Base-by-base conservation (phyloP, 2,888 invertebrate genomes). In the Xylophagus ater region DNA sequence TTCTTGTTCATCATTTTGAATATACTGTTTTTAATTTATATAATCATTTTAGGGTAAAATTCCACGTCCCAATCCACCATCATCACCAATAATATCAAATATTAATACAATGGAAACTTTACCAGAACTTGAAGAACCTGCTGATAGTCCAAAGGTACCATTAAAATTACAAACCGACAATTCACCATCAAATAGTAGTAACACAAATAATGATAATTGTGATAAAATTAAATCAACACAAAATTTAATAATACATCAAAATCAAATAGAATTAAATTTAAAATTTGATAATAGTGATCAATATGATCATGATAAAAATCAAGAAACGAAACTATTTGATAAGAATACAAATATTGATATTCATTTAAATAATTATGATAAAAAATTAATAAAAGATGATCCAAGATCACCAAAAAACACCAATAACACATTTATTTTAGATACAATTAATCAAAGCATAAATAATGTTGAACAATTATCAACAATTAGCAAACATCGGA, bases 121-220 rank as follows among this genome's bases (percentile, higher is more conserved):
- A 12, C 58, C 58, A 24, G 66, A 67, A 52, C 63, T 66, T 42
- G 66, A 66, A 34, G 66, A 67, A 46, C 62, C 63, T 3, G 58
- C 59, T 41, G 62, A 59, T 23, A 61, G 58, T 43, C 55, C 57
- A 24, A 39, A 37, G 13, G 10, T 18, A 10, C 10, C 12, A 12
- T 20, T 13, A 33, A 30, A 14, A 60, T 15, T 24, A 12, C 4
- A 26, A 15, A 15, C 17, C 6, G 15, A 24, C 4, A 17, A 6
- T 4, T 6, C 17, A 10, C 13, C 14, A 12, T 5, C 34, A 17
- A 26, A n/a, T 13, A 13, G n/a, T n/a, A 26, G 26, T 13, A n/a
- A 26, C 5, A 12, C 26, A 13, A 6, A n/a, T n/a, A 29, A 13
- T 13, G n/a, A 15, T 15, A 13, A n/a, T 4, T 4, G n/a, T 6